These are phyloP conservation scores for Dendrocincla tyrannina DNA, from an alignment of 2,797 vertebrate genomes.

Conservation along the genomic window DNA sequence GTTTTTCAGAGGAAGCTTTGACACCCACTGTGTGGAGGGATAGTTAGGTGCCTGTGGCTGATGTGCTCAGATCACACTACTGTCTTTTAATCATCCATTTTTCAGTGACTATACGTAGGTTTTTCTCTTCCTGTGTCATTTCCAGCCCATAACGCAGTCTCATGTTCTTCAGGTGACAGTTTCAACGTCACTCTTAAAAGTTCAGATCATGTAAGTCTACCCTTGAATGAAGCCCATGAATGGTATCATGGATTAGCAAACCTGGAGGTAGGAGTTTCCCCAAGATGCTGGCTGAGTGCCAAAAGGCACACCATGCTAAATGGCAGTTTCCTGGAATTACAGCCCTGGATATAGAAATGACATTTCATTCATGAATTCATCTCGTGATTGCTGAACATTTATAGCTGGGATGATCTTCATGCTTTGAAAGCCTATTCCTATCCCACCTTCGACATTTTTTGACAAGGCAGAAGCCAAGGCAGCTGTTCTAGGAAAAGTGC, in stretches of 20 bases:
- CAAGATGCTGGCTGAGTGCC: not conserved
- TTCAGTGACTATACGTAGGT: not conserved
- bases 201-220: accelerated
- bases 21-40: not conserved
- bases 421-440: not conserved
- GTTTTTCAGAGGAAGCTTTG: not conserved
- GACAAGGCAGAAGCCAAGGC: not conserved
- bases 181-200: not conserved
- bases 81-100: not conserved
- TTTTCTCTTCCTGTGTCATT: not conserved
- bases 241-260: not conserved
- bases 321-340: not conserved
- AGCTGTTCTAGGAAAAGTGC: not conserved
- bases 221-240: not conserved
- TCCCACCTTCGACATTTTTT: not conserved
- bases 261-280: not conserved
- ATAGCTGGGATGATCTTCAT: not conserved
- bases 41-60: not conserved
- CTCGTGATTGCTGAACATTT: not conserved
- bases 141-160: not conserved
- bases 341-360: not conserved
- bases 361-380: not conserved
- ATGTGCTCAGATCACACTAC: not conserved
- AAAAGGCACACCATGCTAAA: not conserved
- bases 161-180: not conserved